Conservation (phyloP, 92 coral and sea anemone species). For the Porites lobata region DNA sequence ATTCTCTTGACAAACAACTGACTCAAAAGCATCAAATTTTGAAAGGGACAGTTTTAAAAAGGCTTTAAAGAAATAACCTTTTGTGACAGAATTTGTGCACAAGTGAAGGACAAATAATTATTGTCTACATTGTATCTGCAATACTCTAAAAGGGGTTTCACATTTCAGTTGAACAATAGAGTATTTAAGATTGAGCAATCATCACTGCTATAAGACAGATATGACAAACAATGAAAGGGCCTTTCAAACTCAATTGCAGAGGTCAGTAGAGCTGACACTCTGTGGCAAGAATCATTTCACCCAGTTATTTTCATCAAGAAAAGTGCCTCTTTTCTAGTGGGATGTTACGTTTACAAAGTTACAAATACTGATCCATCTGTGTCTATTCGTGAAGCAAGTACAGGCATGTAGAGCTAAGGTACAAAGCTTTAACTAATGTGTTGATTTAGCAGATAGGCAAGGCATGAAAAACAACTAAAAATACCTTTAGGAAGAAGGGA, state of each 20-base stretch:
- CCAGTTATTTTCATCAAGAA: background rate
- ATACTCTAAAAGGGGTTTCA: background rate
- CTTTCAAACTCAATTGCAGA: slow-evolving; percentile 7
- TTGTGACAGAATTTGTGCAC: slow-evolving; percentile 35
- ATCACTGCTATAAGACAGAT: background rate
- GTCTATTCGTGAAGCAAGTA: background rate
- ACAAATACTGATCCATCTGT: too few species aligned
- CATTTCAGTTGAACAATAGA: slow-evolving; percentile 9
- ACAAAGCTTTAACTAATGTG: slow-evolving; percentile 11
- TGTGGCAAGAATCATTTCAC: background rate
- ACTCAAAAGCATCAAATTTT: background rate
- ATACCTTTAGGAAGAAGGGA: slow-evolving; percentile 7
- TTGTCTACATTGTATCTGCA: background rate
- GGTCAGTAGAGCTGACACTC: background rate
- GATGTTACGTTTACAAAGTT: background rate
- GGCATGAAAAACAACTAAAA: background rate
- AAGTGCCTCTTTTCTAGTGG: background rate
- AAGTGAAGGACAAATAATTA: background rate
- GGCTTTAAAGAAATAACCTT: background rate
- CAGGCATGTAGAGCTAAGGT: slow-evolving; percentile 2
- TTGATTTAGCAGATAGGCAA: slow-evolving; percentile 33
- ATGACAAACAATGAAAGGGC: slow-evolving; percentile 13
- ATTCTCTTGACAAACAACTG: background rate
- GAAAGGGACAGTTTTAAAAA: background rate
- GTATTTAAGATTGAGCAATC: slow-evolving; percentile 4